phyloP scores from a whole-genome alignment of 2,888 invertebrate species.

The Gortyna flavago region DNA sequence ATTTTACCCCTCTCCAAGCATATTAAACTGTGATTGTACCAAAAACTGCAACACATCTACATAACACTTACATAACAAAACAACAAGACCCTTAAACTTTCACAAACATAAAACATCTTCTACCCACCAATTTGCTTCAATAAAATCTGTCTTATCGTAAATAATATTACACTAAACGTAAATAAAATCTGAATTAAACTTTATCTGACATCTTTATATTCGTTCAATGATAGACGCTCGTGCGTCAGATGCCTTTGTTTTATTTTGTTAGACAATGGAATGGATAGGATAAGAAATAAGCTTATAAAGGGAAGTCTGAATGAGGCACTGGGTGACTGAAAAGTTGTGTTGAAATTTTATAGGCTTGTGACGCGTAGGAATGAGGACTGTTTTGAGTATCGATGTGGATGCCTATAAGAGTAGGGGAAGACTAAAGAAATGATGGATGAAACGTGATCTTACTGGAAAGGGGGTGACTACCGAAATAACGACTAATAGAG shows the following conservation, averaged over 20 bases:
- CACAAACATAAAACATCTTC: constrained; percentile 8
- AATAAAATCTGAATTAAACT: constrained; percentile 20
- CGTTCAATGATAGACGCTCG: constrained; percentile 12
- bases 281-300: background rate
- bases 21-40: background rate
- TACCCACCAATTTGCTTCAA: constrained; percentile 49
- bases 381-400: background rate
- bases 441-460: background rate
- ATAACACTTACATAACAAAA: constrained; percentile 11
- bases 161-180: constrained; percentile 30
- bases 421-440: background rate
- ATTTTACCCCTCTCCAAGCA: background rate
- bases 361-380: too few relatives aligned
- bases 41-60: background rate
- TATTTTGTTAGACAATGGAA: background rate
- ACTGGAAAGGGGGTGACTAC: background rate
- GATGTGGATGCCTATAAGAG: background rate
- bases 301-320: background rate
- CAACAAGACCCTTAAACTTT: constrained; percentile 43
- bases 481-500: background rate
- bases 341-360: too few relatives aligned
- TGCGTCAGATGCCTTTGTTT: background rate
- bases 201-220: constrained; percentile 50
- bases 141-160: constrained; percentile 44
- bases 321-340: background rate